A percentile compares a stretch with the other conserved stretches of the same genome.
phyloP scores from a whole-genome alignment of 2,113 vertebrate species.

The Cariama cristata region DNA sequence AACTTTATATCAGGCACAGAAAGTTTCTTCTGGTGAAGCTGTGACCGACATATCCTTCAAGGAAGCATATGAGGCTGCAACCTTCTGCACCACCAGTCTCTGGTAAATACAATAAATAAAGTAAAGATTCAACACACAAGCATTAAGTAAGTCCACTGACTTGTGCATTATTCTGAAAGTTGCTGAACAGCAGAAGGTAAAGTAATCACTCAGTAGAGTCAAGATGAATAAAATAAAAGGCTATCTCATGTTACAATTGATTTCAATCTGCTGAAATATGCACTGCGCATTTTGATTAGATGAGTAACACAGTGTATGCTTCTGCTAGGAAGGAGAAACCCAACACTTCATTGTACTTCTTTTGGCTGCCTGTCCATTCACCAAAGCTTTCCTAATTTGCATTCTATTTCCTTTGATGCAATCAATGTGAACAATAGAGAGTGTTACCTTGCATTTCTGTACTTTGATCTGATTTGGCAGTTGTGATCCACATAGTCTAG shows the following conservation, averaged over 20 bases:
- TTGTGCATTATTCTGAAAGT: constrained; percentile 55
- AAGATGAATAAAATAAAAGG: constrained; percentile 72
- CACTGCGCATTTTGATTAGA: constrained; percentile 59
- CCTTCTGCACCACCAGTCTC: not conserved
- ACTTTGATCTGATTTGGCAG: constrained; percentile 51
- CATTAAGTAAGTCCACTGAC: constrained; percentile 28
- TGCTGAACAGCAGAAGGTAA: constrained; percentile 68
- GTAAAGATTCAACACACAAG: constrained; percentile 17
- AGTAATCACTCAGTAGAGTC: constrained; percentile 66
- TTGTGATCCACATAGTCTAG: constrained; percentile 33
- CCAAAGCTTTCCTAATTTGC: constrained; percentile 63
- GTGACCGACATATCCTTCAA: constrained; percentile 15
- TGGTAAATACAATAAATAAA: constrained; percentile 45
- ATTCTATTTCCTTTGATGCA: constrained; percentile 63
- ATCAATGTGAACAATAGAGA: constrained; percentile 43
- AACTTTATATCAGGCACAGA: not conserved
- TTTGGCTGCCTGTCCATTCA: constrained; percentile 54
- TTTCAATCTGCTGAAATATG: constrained; percentile 71
- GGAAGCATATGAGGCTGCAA: not conserved
- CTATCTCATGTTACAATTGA: constrained; percentile 71
- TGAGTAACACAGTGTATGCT: not conserved
- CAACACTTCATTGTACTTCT: constrained; percentile 14
- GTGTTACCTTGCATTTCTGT: constrained; percentile 56
- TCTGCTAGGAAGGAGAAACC: constrained; percentile 9
- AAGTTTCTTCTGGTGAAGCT: not conserved